Conservation (phyloP, 2,888 invertebrate species). For the Asteroscopus sphinx region DNA sequence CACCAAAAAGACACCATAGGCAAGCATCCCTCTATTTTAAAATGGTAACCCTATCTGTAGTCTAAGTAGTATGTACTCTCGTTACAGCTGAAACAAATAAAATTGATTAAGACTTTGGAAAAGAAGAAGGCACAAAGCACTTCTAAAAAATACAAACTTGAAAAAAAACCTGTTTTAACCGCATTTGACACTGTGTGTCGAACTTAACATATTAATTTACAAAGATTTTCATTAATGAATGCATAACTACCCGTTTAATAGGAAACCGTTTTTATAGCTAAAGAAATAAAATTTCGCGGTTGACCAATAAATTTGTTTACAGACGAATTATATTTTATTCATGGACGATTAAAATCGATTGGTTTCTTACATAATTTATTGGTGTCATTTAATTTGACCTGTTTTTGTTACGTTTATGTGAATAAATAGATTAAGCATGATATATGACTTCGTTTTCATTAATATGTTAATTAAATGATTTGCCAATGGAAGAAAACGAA, state of each 20-base stretch:
- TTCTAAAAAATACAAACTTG: background rate
- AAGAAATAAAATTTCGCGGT: slow-evolving; percentile 32
- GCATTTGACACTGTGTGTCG: background rate
- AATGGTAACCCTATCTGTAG: no score
- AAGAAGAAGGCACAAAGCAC: no score
- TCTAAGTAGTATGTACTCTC: no score
- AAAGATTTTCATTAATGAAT: slow-evolving; percentile 9
- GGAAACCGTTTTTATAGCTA: slow-evolving; percentile 23
- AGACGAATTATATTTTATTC: slow-evolving; percentile 38
- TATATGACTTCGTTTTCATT: slow-evolving; percentile 28
- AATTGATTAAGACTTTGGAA: no score
- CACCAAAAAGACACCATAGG: no score
- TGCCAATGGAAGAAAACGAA: slow-evolving; percentile 37
- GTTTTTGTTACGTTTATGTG: slow-evolving; percentile 39
- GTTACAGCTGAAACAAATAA: no score
- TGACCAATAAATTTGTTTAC: slow-evolving; percentile 46
- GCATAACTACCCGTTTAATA: slow-evolving; percentile 20
- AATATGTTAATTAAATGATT: slow-evolving; percentile 41
- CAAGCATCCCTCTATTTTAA: no score
- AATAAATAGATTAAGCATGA: slow-evolving; percentile 45
- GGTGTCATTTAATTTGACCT: slow-evolving; percentile 39
- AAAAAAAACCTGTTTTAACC: background rate
- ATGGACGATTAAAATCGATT: slow-evolving; percentile 35
- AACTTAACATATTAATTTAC: slow-evolving; percentile 10
- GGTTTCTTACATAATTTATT: slow-evolving; percentile 44